These are phyloP conservation scores for Euglossa dilemma DNA, from an alignment of 1,140 invertebrate genomes.

Conservation along the genomic window DNA sequence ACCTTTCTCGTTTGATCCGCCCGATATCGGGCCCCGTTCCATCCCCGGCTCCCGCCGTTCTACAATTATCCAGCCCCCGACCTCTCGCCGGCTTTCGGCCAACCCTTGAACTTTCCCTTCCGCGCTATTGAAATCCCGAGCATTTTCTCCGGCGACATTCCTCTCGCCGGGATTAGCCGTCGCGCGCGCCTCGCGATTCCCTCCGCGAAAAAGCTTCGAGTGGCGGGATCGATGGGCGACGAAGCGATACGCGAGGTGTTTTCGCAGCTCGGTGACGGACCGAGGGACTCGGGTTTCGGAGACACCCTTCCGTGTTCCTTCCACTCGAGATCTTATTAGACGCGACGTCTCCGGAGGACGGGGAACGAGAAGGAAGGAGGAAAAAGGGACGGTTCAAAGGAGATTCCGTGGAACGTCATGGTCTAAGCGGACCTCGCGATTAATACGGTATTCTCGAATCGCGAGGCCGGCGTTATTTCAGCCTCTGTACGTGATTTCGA, in stretches of 20 bases:
- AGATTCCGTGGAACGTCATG: no score
- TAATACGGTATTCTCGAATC: background rate
- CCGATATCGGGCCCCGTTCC: constrained; percentile 27
- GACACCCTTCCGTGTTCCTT: background rate
- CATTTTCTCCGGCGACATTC: background rate
- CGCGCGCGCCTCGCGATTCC: background rate
- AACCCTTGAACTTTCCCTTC: background rate
- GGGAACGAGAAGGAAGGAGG: background rate
- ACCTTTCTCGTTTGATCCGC: constrained; percentile 35
- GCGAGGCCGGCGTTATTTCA: background rate
- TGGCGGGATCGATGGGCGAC: background rate
- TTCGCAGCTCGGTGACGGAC: no score
- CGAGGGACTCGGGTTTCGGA: no score
- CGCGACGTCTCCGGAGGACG: background rate
- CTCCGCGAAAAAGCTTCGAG: background rate
- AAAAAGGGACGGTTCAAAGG: background rate
- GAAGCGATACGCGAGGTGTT: no score
- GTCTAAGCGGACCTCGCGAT: no score
- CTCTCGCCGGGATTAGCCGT: background rate
- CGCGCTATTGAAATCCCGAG: background rate
- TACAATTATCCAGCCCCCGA: background rate
- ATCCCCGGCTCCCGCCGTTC: background rate
- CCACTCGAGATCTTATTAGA: constrained; percentile 9
- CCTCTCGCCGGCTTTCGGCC: background rate
- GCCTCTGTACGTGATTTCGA: background rate